Conservation (phyloP, 1,140 invertebrate species). For the Stratiolaelaps scimitus region DNA sequence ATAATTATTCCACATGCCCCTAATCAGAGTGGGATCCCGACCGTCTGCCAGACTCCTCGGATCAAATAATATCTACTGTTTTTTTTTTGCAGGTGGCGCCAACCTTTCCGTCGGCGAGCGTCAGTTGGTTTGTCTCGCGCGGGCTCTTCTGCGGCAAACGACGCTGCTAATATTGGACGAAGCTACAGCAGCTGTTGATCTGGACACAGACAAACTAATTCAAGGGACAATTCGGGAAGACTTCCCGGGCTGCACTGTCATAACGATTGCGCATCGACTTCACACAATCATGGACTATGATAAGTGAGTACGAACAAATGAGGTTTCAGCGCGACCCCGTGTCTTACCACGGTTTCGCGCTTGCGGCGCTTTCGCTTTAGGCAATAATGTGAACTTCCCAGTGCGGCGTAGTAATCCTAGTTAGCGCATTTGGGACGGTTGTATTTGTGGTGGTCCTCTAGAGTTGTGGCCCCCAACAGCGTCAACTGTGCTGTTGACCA, state of each 20-base stretch:
- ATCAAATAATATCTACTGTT: not conserved
- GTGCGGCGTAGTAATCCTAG: no score
- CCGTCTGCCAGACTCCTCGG: no score
- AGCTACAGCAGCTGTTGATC: conserved; percentile 84
- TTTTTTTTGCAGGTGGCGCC: conserved; percentile 45
- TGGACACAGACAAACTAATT: conserved; percentile 71
- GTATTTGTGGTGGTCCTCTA: no score
- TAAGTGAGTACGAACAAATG: conserved; percentile 34
- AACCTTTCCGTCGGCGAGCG: conserved; percentile 68
- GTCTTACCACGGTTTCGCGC: no score
- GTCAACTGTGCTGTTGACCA: no score
- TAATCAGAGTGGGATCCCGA: no score
- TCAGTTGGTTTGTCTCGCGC: conserved; percentile 71
- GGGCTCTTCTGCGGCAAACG: conserved; percentile 69
- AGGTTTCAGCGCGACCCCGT: no score
- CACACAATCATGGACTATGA: conserved; percentile 74
- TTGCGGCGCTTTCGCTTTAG: no score
- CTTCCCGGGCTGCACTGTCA: conserved; percentile 71
- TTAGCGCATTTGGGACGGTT: no score
- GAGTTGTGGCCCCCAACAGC: no score
- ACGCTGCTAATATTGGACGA: conserved; percentile 88
- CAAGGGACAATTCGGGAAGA: conserved; percentile 65
- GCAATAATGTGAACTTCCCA: no score
- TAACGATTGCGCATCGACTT: conserved; percentile 83
- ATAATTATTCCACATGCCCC: no score